Evolutionary conservation across 2,888 invertebrate genomes (phyloP).

Genomic region (Pseudococcus jackbeardsleyi): DNA sequence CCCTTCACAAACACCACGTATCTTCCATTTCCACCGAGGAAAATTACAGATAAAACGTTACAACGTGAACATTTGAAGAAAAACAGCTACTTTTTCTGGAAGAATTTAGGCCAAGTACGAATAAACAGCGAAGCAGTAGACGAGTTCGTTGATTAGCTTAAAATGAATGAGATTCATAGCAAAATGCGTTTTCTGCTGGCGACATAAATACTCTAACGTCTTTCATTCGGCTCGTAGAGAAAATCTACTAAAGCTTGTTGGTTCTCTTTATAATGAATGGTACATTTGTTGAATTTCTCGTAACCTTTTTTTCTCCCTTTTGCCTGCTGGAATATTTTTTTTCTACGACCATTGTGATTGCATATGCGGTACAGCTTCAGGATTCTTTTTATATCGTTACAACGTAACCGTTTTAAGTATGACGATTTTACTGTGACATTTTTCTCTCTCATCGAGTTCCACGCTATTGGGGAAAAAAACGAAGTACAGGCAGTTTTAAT

Average conservation of each 20-base stretch:
- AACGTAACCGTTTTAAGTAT: not conserved
- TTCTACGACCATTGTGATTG: not conserved
- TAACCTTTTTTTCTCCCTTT: not conserved
- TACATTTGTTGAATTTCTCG: conserved; percentile 26
- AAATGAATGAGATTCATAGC: conserved; percentile 4
- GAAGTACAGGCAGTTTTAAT: not conserved
- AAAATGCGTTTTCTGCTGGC: not conserved
- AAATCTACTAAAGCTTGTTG: not conserved
- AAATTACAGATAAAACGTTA: too few species aligned
- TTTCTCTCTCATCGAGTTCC: not conserved
- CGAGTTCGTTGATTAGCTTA: conserved; percentile 13
- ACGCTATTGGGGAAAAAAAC: not conserved
- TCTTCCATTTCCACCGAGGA: too few species aligned
- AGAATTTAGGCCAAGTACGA: not conserved
- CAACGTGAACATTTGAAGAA: too few species aligned
- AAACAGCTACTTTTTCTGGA: not conserved
- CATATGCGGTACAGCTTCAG: not conserved
- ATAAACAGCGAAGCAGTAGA: not conserved
- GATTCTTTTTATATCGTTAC: conserved; percentile 8
- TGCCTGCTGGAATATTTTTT: conserved; percentile 12
- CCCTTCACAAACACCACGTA: not conserved
- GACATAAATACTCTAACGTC: conserved; percentile 17
- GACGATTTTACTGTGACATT: not conserved
- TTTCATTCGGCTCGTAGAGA: not conserved
- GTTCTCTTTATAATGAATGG: conserved; percentile 7